Evolutionary conservation across 2,113 vertebrate genomes (phyloP).

Genomic region (Elephas maximus): DNA sequence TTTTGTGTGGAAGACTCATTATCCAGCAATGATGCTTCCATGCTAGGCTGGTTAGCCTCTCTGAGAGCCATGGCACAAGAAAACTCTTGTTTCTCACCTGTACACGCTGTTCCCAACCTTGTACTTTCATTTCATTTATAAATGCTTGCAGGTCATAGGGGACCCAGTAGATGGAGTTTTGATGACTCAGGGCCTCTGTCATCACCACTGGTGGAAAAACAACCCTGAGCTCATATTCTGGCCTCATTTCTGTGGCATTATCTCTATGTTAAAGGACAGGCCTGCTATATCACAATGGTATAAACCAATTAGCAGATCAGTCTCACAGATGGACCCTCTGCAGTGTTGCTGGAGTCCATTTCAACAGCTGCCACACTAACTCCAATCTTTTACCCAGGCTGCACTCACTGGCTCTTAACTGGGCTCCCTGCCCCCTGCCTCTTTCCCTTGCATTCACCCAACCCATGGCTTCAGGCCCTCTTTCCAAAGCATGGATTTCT

Average conservation of each 20-base stretch:
- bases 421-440: not conserved
- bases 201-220: not conserved
- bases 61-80: not conserved
- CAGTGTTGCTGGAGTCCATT: not conserved
- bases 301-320: slow-evolving; percentile 66
- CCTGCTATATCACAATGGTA: not conserved
- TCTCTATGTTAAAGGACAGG: slow-evolving; percentile 49
- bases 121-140: slow-evolving; percentile 13
- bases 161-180: not conserved
- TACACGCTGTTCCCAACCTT: not conserved
- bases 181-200: slow-evolving; percentile 22
- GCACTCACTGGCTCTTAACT: not conserved
- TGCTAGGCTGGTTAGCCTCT: not conserved
- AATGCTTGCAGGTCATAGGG: not conserved
- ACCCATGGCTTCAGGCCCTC: not conserved
- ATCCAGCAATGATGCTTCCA: not conserved
- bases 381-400: slow-evolving; percentile 15
- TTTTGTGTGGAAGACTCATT: not conserved
- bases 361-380: slow-evolving; percentile 47
- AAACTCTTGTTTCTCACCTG: not conserved
- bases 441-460: not conserved
- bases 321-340: slow-evolving; percentile 56
- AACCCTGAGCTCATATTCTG: slow-evolving; percentile 35
- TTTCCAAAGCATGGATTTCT: not conserved
- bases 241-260: not conserved